Percentiles rank a stretch among this genome's conserved stretches.
Evolutionary conservation across 53 echinoderm and acorn worm species (phyloP).

Genomic region (Luidia sarsii): DNA sequence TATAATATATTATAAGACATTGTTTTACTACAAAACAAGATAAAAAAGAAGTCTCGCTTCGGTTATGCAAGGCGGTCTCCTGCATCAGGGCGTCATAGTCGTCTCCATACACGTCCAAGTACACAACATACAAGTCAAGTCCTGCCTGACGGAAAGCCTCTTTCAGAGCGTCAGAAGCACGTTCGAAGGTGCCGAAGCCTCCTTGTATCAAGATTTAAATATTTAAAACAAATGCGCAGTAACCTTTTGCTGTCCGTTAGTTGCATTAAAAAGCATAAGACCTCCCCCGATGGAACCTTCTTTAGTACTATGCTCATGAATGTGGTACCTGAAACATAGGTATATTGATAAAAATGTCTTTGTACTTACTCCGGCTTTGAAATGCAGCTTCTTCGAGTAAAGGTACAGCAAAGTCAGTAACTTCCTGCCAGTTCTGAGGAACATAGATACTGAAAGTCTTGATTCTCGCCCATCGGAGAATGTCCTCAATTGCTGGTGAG

Average conservation of each 20-base stretch:
- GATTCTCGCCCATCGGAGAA: neutral
- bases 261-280: too few species aligned
- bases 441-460: neutral
- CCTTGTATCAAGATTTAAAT: neutral
- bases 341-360: too few species aligned
- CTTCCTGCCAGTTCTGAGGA: too few species aligned
- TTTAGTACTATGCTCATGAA: too few species aligned
- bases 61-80: neutral
- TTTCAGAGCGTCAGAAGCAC: neutral
- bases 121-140: neutral
- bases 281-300: too few species aligned
- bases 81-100: neutral
- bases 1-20: too few species aligned
- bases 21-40: too few species aligned
- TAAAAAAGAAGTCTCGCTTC: too few species aligned
- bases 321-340: too few species aligned
- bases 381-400: slow-evolving; percentile 14
- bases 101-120: neutral
- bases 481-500: too few species aligned
- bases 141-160: neutral
- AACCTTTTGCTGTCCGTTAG: too few species aligned
- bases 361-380: slow-evolving; percentile 47
- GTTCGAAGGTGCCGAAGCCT: neutral
- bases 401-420: neutral
- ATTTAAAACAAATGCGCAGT: too few species aligned